A percentile compares a stretch with the other conserved stretches of the same genome.
Conservation (phyloP, 2,888 invertebrate genomes). For the Steinernema hermaphroditum region DNA sequence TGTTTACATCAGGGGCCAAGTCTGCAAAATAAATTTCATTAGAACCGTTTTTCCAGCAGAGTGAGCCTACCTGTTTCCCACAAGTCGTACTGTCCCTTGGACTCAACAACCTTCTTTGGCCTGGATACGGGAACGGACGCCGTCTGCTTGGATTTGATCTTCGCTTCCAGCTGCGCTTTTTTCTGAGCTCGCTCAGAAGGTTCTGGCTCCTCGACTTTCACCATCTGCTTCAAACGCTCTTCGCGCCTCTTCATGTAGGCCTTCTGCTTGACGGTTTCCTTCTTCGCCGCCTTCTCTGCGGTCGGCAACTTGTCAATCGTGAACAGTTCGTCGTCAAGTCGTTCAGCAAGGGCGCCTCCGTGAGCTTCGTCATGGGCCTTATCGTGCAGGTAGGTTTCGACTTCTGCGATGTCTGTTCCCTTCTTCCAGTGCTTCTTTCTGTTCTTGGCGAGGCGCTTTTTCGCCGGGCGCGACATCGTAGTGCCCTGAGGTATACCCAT, state of each 20-base stretch:
- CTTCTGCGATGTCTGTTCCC: constrained; percentile 33
- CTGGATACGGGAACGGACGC: background rate
- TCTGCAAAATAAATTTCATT: background rate
- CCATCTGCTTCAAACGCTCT: background rate
- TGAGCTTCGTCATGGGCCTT: constrained; percentile 25
- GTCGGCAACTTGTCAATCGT: constrained; percentile 33
- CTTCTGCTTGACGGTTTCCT: constrained; percentile 6
- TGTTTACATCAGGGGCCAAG: background rate
- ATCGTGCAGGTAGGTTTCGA: constrained; percentile 30
- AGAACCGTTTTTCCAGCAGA: no score
- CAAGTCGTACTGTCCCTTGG: constrained; percentile 5
- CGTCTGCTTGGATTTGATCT: background rate
- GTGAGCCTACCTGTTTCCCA: constrained; percentile 5
- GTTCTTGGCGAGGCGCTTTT: constrained; percentile 26
- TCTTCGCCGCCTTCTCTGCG: constrained; percentile 12
- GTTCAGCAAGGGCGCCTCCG: constrained; percentile 8
- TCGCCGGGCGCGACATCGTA: constrained; percentile 21
- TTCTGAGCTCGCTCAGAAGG: constrained; percentile 3
- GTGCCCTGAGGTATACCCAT: constrained; percentile 18
- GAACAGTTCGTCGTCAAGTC: constrained; percentile 35
- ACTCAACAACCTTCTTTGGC: background rate
- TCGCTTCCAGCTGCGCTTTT: background rate
- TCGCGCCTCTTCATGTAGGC: constrained; percentile 14
- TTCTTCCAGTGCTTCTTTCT: constrained; percentile 37
- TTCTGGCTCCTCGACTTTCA: constrained; percentile 3